Evolutionary conservation across 35 echinoderm and acorn worm genomes (phyloP).

Genomic region (Apostichopus parvimensis): DNA sequence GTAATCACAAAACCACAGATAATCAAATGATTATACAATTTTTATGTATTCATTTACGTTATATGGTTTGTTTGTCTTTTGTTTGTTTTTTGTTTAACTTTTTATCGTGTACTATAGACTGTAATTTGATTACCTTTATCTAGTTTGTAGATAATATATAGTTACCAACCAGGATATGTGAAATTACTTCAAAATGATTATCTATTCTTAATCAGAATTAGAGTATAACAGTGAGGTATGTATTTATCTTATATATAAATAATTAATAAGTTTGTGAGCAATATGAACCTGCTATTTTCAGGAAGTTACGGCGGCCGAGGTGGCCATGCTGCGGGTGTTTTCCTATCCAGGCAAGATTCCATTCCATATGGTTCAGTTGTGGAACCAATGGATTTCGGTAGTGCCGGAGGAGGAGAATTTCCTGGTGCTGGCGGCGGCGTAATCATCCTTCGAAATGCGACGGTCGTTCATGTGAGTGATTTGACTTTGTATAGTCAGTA

Average conservation of each 20-base stretch:
- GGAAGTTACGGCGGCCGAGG: constrained; percentile 45
- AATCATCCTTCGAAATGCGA: constrained; percentile 13
- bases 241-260: neutral
- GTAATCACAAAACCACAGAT: too few species aligned
- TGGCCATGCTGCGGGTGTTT: neutral
- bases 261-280: neutral
- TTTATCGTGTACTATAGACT: too few species aligned
- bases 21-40: too few species aligned
- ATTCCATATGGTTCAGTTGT: neutral
- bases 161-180: too few species aligned
- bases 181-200: too few species aligned
- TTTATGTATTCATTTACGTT: too few species aligned
- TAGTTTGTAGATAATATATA: too few species aligned
- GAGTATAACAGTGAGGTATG: neutral
- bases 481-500: too few species aligned
- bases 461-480: neutral
- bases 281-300: neutral
- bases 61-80: too few species aligned
- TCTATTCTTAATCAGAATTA: neutral
- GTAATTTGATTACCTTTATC: too few species aligned
- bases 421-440: neutral
- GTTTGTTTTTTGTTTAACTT: too few species aligned
- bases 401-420: constrained; percentile 14
- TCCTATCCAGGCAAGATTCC: neutral
- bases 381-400: constrained; percentile 3